Conservation (phyloP, 2,888 invertebrate genomes). For the Limnephilus lunatus region DNA sequence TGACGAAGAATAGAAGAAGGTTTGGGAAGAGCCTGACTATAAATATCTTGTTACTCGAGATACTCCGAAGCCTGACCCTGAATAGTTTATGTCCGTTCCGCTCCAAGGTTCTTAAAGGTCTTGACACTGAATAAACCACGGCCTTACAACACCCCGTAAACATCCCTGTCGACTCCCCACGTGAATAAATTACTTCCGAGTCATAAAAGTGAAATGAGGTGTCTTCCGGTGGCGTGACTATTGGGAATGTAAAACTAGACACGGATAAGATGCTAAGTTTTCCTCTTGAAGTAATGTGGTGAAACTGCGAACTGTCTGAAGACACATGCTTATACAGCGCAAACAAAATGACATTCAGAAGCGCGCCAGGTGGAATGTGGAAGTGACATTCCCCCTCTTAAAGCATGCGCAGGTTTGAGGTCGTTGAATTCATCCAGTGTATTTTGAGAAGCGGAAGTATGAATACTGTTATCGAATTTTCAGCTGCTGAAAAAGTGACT, state of each 20-base stretch:
- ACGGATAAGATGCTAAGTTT: too few species aligned
- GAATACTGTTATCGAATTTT: too few species aligned
- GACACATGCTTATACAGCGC: too few species aligned
- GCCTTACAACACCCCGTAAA: conserved; percentile 1
- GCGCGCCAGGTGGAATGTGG: too few species aligned
- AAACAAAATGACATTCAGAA: too few species aligned
- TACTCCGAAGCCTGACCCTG: background rate
- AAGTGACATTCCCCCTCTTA: too few species aligned
- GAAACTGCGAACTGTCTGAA: too few species aligned
- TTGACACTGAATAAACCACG: background rate
- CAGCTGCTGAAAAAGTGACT: too few species aligned
- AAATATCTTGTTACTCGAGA: background rate
- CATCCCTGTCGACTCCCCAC: background rate
- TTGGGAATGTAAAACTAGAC: background rate
- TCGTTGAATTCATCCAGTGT: too few species aligned
- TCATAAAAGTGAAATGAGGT: background rate
- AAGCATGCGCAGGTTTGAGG: too few species aligned
- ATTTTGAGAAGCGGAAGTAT: too few species aligned
- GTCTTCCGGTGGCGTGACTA: background rate
- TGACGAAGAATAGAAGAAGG: background rate
- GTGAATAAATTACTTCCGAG: background rate
- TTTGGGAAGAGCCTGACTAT: background rate
- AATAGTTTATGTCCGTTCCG: background rate
- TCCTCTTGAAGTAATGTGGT: too few species aligned
- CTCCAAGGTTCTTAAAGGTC: background rate